phyloP scores from a whole-genome alignment of 2,797 vertebrate species.

The Ceyx erithaca region DNA sequence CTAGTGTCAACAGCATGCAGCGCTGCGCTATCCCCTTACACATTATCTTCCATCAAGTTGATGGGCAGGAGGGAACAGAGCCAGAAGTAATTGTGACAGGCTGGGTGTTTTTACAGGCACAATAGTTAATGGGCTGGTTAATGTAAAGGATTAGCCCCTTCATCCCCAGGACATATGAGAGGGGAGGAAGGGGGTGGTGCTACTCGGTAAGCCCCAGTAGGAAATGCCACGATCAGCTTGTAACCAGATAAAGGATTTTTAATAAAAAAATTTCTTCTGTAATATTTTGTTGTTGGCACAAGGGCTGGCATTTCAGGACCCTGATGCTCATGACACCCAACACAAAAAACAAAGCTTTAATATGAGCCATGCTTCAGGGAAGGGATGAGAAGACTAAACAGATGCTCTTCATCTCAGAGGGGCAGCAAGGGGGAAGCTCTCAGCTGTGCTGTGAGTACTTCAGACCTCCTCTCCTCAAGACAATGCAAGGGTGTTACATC shows the following conservation, averaged over 20 bases:
- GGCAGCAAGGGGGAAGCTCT: neutral
- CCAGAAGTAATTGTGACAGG: slow-evolving; percentile 55
- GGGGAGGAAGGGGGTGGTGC: neutral
- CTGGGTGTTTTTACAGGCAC: slow-evolving; percentile 68
- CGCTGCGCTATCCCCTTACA: slow-evolving; percentile 86
- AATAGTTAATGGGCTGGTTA: slow-evolving; percentile 73
- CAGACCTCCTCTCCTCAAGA: neutral
- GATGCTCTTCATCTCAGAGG: neutral
- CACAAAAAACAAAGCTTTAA: fast-evolving
- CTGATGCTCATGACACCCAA: neutral
- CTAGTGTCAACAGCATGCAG: slow-evolving; percentile 85
- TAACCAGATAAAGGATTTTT: neutral
- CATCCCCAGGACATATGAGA: slow-evolving; percentile 31
- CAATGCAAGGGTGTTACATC: fast-evolving
- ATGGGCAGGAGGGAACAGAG: slow-evolving; percentile 66
- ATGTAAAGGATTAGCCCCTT: slow-evolving; percentile 72
- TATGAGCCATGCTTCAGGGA: neutral
- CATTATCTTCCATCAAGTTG: slow-evolving; percentile 84
- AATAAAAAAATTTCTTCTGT: neutral
- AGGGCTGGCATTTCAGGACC: neutral
- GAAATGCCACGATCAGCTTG: neutral
- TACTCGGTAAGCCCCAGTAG: neutral
- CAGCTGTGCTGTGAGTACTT: neutral
- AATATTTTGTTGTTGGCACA: neutral
- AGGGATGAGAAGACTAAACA: neutral